These are phyloP conservation scores for Zonotrichia albicollis DNA, from an alignment of 2,797 vertebrate genomes.

Conservation along the genomic window DNA sequence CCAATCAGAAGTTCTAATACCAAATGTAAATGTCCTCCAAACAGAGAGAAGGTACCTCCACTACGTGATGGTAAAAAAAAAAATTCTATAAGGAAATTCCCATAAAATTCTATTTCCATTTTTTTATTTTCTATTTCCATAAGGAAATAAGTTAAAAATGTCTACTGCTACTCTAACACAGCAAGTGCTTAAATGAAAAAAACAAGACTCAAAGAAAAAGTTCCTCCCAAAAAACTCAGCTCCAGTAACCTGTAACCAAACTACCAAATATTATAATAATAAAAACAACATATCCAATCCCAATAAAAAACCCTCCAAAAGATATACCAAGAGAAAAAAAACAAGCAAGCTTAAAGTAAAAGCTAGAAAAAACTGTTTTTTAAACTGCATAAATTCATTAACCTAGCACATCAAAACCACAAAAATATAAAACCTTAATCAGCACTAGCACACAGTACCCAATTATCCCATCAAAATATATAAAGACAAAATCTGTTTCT, in stretches of 20 bases:
- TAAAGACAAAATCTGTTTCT: neutral
- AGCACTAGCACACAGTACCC: neutral
- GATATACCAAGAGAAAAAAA: too few relatives aligned
- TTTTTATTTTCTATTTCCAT: too few relatives aligned
- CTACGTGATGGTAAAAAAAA: neutral
- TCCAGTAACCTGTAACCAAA: neutral
- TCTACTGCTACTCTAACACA: neutral
- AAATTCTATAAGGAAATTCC: neutral
- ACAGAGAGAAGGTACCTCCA: neutral
- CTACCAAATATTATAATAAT: neutral
- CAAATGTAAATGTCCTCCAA: neutral
- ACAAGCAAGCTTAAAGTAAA: neutral
- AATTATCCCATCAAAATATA: too few relatives aligned
- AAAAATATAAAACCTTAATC: neutral
- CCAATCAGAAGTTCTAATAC: neutral
- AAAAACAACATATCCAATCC: too few relatives aligned
- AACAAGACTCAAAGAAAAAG: neutral
- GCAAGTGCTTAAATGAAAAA: neutral
- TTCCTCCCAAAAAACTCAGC: neutral
- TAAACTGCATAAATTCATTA: neutral
- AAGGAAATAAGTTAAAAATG: neutral
- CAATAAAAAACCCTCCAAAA: neutral
- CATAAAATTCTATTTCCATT: too few relatives aligned
- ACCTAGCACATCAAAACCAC: neutral
- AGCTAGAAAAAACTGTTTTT: neutral